Evolutionary conservation across 2,888 invertebrate species (phyloP).

Genomic region (Eustalomyia histrio): DNA sequence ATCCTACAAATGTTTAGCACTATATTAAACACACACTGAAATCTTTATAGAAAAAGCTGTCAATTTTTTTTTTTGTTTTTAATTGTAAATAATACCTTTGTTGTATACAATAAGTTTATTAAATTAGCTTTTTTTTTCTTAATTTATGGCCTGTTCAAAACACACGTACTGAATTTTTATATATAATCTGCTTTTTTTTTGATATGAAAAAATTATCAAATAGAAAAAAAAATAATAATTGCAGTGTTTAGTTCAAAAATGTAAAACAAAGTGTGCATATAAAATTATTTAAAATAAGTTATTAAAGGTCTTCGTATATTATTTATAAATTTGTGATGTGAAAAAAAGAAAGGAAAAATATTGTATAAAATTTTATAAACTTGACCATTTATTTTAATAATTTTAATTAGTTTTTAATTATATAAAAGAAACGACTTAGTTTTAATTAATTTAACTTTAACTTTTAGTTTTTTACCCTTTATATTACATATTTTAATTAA

Average conservation of each 20-base stretch:
- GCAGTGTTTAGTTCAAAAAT: not conserved
- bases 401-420: constrained; percentile 14
- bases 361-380: constrained; percentile 43
- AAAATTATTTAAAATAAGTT: not conserved
- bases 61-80: constrained; percentile 3
- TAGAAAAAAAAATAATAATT: not conserved
- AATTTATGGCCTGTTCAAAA: not conserved
- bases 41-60: constrained; percentile 11
- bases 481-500: constrained; percentile 38
- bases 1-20: constrained; percentile 24
- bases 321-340: constrained; percentile 43
- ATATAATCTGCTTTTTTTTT: not conserved
- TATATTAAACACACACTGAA: constrained; percentile 15
- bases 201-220: not conserved
- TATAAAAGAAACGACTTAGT: constrained; percentile 9
- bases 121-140: not conserved
- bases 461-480: constrained; percentile 46
- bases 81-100: constrained; percentile 54
- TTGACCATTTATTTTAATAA: constrained; percentile 22
- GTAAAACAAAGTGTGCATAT: not conserved
- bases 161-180: no score
- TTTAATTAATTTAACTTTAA: constrained; percentile 22
- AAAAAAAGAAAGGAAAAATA: constrained; percentile 13
- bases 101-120: not conserved
- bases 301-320: not conserved